A percentile compares a stretch with the other conserved stretches of the same genome.
These are phyloP conservation scores for Aquatica leii DNA, from an alignment of 2,888 invertebrate genomes.

Conservation along the genomic window DNA sequence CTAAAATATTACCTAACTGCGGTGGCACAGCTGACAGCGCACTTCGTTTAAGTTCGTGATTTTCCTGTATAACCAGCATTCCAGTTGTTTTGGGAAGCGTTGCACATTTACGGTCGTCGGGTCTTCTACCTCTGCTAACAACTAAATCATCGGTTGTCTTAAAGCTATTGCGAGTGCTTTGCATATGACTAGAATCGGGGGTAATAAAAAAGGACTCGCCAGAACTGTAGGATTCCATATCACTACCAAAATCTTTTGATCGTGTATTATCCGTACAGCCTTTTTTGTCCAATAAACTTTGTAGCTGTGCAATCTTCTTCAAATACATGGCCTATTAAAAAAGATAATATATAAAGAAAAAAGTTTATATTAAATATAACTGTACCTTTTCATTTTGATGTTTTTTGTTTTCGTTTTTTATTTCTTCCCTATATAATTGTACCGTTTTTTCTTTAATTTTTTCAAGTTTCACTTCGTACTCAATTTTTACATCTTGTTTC, in stretches of 20 bases:
- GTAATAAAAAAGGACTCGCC: constrained; percentile 6
- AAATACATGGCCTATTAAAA: constrained; percentile 18
- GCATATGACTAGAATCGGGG: neutral
- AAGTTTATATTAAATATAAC: neutral
- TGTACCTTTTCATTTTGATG: constrained; percentile 24
- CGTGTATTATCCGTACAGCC: too few species aligned
- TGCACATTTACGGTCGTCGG: constrained; percentile 28
- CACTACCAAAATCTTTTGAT: neutral
- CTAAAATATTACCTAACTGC: constrained; percentile 18
- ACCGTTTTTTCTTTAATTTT: constrained; percentile 84
- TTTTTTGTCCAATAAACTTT: constrained; percentile 4
- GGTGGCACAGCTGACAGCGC: constrained; percentile 41
- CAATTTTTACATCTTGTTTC: constrained; percentile 66
- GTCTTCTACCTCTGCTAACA: constrained; percentile 19
- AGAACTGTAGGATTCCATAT: constrained; percentile 4
- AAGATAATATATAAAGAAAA: neutral
- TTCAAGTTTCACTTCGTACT: constrained; percentile 78
- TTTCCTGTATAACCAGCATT: constrained; percentile 46
- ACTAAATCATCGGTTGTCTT: neutral
- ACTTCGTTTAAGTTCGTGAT: constrained; percentile 47
- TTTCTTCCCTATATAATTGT: constrained; percentile 70
- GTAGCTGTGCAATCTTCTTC: constrained; percentile 27
- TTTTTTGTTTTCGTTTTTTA: constrained; percentile 67
- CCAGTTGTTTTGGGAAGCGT: constrained; percentile 22
- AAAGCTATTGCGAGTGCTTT: neutral